Percentiles rank a stretch among this genome's conserved stretches.
phyloP scores from a whole-genome alignment of 2,888 invertebrate genomes.

The Stramonita haemastoma region DNA sequence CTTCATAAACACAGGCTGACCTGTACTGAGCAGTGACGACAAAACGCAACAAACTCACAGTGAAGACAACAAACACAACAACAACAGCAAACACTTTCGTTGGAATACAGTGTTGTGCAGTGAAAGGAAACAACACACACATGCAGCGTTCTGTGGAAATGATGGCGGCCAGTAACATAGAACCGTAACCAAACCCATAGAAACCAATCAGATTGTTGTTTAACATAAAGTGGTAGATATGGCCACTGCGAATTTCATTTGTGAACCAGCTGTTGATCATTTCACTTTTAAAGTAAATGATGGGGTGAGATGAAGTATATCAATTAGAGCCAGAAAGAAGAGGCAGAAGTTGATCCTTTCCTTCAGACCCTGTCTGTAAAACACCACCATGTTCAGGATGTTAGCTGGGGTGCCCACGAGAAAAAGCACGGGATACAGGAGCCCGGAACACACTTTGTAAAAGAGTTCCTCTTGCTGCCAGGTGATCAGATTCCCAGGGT shows the following conservation, averaged over 20 bases:
- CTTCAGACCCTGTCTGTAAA: constrained; percentile 13
- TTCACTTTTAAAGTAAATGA: not conserved
- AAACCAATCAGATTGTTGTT: constrained; percentile 33
- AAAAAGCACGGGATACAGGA: not conserved
- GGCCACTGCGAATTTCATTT: not conserved
- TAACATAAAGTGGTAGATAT: not conserved
- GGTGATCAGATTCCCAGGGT: constrained; percentile 11
- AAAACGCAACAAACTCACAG: not conserved
- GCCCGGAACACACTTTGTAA: not conserved
- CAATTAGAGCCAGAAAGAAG: not conserved
- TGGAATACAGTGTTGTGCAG: not conserved
- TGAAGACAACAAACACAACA: not conserved
- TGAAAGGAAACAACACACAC: constrained; percentile 33
- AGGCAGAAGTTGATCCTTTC: constrained; percentile 11
- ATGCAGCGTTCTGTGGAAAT: constrained; percentile 30
- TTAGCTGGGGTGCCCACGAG: constrained; percentile 5
- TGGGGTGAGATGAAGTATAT: not conserved
- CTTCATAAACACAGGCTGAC: constrained; percentile 6
- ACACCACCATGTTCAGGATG: constrained; percentile 26
- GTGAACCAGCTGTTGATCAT: constrained; percentile 22
- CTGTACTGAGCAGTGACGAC: constrained; percentile 34
- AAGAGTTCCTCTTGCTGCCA: not conserved
- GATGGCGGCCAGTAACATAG: constrained; percentile 16
- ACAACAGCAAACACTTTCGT: not conserved
- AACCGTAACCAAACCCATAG: constrained; percentile 30